Base-by-base conservation (phyloP, 2,888 invertebrate genomes). In the Monopis laevigella region DNA sequence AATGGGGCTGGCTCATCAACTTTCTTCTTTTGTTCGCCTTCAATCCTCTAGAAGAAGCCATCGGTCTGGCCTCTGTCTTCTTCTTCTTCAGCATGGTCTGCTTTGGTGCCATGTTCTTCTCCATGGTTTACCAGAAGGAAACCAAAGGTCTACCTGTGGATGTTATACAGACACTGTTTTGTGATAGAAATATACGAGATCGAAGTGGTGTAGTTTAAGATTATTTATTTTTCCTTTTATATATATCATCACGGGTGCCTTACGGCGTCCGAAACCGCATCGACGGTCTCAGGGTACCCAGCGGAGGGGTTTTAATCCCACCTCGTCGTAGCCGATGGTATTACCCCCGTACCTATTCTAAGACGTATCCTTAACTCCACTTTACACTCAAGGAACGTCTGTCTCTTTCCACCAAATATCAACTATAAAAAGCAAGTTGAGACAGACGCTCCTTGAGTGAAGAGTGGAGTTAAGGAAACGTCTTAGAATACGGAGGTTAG, bases 101-200 rank as follows among this genome's bases (percentile, higher is more conserved):
- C 43, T 51, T 65, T 16, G 11, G 49, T 2, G 53, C 64, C 0
- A 50, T 58, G 1, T 13, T 55, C 0, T 67, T 57, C 47, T 48
- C 56, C 21, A 41, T 43, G 7, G 51, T 53, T 40, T 62, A 43
- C 41, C 39, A 62, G 18, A 70, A 68, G 0, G 71, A 72, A 43
- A 71, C 69, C 0, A 66, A 60, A 24, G 69, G 68, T 1, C 41
- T 69, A 35, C 48, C 62, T 1, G 57, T 68, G 0, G 59, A 65
- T 38, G 61, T 53, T 5, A 65, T 71, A 28, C 70, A 70, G 42
- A 46, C 49, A 1, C 42, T 59, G 16, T 56, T 65, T n/a, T n/a
- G n/a, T 30, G 19, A 34, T 11, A 29, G 2, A 7, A 29, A 29
- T 11, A 29, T 12, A 29, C n/a, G 29, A 11, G 14, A 2, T 29